phyloP scores from a whole-genome alignment of 2,888 invertebrate genomes.

The Teleogryllus oceanicus region DNA sequence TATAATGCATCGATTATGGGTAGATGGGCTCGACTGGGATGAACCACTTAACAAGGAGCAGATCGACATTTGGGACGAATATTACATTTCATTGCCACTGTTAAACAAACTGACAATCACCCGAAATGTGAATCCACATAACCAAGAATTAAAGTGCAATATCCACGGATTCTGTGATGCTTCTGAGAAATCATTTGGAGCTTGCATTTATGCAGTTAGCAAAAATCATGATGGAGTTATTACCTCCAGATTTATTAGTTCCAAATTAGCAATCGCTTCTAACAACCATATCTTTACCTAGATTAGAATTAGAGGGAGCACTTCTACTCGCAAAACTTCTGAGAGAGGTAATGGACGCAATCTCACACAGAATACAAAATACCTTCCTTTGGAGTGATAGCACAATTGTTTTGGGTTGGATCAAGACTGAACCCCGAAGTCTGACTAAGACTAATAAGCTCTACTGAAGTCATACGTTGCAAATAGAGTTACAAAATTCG shows the following conservation, averaged over 20 bases:
- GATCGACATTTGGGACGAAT: background rate
- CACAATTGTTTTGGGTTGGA: background rate
- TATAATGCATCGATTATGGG: background rate
- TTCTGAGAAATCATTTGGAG: background rate
- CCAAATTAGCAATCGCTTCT: background rate
- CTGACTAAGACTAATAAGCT: no score
- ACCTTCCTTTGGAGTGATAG: background rate
- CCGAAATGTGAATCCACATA: background rate
- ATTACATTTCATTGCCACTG: background rate
- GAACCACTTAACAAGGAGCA: background rate
- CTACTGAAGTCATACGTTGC: background rate
- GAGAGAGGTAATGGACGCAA: background rate
- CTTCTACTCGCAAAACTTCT: background rate
- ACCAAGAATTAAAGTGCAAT: background rate
- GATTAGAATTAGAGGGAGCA: background rate
- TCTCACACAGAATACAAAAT: background rate
- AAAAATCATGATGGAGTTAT: background rate
- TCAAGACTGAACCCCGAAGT: background rate
- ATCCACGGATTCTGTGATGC: background rate
- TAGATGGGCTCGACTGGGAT: background rate
- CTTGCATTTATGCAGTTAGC: background rate
- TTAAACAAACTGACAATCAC: background rate
- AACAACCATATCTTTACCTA: background rate
- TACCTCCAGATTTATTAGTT: background rate
- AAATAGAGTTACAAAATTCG: background rate